These are phyloP conservation scores for Rallus limicola DNA, from an alignment of 2,113 vertebrate species.

Conservation along the genomic window DNA sequence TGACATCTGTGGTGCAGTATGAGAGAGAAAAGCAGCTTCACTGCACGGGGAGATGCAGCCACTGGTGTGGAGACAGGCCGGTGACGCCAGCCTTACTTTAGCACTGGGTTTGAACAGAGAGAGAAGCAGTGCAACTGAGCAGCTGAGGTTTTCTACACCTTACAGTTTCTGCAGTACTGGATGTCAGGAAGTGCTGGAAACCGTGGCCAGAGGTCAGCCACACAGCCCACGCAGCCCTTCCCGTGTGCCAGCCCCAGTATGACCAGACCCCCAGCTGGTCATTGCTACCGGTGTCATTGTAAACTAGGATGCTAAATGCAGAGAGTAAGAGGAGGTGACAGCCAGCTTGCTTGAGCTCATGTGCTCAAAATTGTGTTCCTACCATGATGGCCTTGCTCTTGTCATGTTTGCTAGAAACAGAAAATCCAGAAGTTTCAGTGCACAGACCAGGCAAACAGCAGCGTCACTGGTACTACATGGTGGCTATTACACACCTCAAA, in stretches of 20 bases:
- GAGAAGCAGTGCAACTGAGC: not conserved
- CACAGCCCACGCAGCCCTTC: not conserved
- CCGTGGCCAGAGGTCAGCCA: not conserved
- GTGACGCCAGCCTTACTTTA: not conserved
- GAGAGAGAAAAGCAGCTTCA: not conserved
- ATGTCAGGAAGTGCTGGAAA: not conserved
- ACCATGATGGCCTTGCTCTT: not conserved
- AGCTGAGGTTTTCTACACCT: not conserved
- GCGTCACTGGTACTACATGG: not conserved
- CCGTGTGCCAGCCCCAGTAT: accelerated
- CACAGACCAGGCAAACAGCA: not conserved
- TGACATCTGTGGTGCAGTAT: not conserved
- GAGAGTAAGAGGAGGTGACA: not conserved
- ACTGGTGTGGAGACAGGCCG: accelerated
- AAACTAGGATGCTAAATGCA: not conserved
- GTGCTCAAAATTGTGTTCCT: accelerated
- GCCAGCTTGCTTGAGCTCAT: not conserved
- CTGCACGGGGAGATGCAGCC: accelerated
- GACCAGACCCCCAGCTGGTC: not conserved
- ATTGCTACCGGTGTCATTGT: not conserved
- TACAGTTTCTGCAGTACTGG: accelerated
- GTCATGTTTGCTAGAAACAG: not conserved
- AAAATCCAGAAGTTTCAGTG: not conserved
- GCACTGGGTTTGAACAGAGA: accelerated
- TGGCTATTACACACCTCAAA: not conserved